Evolutionary conservation across 2,797 vertebrate genomes (phyloP), one percentile per base, ranked within the genome.

Genomic region (Clarias pachynema): DNA sequence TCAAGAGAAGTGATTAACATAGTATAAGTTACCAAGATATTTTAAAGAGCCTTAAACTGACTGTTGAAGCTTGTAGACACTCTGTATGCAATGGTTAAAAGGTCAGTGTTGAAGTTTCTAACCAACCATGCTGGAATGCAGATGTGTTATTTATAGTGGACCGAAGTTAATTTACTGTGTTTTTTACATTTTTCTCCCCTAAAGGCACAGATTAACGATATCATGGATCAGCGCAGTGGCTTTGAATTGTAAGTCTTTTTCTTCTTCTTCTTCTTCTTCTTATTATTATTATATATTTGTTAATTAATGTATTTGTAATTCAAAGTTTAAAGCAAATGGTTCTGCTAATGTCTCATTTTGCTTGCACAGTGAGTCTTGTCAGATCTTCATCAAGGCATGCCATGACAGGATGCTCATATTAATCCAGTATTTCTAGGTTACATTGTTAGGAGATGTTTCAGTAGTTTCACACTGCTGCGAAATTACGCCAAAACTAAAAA

Each of bases 191-290:
- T 44, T 44, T 44, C 44, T 44, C 9, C 44, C 79, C 90, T 91
- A 85, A 91, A 99, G 98, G 92, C 94, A 91, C 95, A 97, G 84
- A 95, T 97, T 93, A 96, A 94, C 91, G 97, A 99, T 90, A 96
- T 97, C 93, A 99, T 99, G 98, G 98, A 99, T 90, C 98, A 99
- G 92, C 97, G 98, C 92, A 97, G 95, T 92, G 96, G 98, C 88
- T 99, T 98, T 93, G 98, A 99, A 89, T 97, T 99, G 98, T 99
- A 95, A 99, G 98, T 79, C 18, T 40, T 22, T 0, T 66, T 16
- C 34, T 62, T 79, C 18, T 59, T 22, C 1, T 66, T n/a, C n/a
- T 62, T 31, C 10, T 62, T 79, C 16, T 59, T 22, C 0, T 66
- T n/a, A 26, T 62, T 31, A 44, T 44, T 10, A 44, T 44, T 18